These are phyloP conservation scores for Peromyscus maniculatus DNA, from an alignment of 2,113 vertebrate species.

Conservation along the genomic window DNA sequence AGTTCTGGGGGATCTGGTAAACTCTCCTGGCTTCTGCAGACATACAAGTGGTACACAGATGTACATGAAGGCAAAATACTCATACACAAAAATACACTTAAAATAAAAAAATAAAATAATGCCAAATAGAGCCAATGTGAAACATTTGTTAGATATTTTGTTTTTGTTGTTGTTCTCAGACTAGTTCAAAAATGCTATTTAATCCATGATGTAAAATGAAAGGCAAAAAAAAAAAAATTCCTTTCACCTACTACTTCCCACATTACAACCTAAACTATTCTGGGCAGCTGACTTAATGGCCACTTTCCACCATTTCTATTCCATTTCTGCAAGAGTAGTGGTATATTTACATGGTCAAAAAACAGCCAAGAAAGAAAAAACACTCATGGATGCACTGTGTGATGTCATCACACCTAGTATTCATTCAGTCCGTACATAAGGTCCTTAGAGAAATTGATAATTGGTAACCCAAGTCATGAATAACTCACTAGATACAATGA, in stretches of 20 bases:
- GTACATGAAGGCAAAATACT: background rate
- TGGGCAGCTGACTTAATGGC: background rate
- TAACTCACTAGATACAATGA: constrained; percentile 31
- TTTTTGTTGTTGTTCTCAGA: background rate
- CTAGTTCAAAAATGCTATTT: background rate
- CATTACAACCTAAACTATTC: background rate
- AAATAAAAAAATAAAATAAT: background rate
- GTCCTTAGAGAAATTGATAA: background rate
- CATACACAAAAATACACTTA: background rate
- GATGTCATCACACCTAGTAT: background rate
- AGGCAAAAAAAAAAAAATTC: background rate
- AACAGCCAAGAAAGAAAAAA: background rate
- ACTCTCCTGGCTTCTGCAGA: background rate
- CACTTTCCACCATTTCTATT: background rate
- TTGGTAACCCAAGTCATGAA: background rate
- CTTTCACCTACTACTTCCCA: background rate
- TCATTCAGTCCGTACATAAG: background rate
- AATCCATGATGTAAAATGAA: background rate
- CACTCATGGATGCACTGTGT: background rate
- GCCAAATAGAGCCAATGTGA: background rate
- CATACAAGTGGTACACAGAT: background rate
- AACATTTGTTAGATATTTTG: background rate
- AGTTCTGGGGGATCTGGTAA: background rate
- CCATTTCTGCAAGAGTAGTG: background rate
- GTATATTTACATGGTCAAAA: background rate